Percentiles rank a stretch among this genome's conserved stretches.
Conservation (phyloP, 2,113 vertebrate species). For the Heterocephalus glaber region DNA sequence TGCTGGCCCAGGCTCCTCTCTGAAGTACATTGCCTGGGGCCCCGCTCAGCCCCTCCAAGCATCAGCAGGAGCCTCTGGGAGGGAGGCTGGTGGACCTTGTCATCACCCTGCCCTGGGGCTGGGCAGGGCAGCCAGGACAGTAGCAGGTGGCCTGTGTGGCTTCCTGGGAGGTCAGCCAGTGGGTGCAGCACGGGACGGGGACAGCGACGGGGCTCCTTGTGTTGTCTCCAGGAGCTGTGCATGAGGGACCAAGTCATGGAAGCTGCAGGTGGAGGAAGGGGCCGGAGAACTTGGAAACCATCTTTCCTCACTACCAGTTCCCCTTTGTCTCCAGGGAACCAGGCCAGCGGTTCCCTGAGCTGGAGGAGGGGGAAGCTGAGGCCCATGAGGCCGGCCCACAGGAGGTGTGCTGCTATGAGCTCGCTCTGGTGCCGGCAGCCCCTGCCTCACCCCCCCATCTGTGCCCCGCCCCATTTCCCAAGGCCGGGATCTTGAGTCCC, state of each 20-base stretch:
- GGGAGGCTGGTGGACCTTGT: not conserved
- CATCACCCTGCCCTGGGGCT: accelerated
- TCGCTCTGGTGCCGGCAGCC: accelerated
- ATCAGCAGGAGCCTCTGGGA: not conserved
- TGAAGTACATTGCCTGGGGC: not conserved
- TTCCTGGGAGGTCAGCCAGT: slow-evolving; percentile 17
- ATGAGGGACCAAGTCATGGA: not conserved
- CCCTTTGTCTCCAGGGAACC: not conserved
- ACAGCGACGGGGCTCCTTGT: not conserved
- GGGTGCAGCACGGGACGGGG: not conserved
- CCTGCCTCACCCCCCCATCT: not conserved
- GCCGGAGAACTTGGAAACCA: accelerated
- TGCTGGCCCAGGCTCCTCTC: not conserved
- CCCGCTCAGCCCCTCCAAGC: accelerated
- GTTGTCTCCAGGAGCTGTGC: not conserved
- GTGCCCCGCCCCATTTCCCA: not conserved
- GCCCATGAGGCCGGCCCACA: not conserved
- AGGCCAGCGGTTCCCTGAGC: not conserved
- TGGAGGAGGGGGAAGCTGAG: not conserved
- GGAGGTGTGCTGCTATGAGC: not conserved
- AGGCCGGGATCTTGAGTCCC: not conserved
- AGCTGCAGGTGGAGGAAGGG: not conserved
- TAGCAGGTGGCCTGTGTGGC: not conserved
- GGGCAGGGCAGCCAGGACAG: not conserved
- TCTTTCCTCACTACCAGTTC: too few species aligned